phyloP scores from a whole-genome alignment of 2,888 invertebrate genomes.

The Callosobruchus maculatus region DNA sequence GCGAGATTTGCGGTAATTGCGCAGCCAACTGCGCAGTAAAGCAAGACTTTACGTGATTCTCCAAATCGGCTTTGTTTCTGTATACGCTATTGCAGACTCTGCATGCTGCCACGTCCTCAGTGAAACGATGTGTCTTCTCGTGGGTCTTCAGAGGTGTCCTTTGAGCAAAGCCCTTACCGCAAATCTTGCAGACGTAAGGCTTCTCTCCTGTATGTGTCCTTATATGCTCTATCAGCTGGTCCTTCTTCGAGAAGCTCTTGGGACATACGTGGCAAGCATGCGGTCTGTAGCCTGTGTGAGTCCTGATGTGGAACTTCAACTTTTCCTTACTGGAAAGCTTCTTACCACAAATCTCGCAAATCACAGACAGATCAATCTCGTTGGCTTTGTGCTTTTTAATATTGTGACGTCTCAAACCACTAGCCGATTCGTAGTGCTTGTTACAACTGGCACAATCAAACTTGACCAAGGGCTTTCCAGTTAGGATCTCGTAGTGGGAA shows the following conservation, averaged over 20 bases:
- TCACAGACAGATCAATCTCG: constrained; percentile 44
- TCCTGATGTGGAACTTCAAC: constrained; percentile 48
- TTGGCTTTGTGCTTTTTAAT: constrained; percentile 28
- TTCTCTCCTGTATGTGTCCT: constrained; percentile 60
- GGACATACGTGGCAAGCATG: constrained; percentile 38
- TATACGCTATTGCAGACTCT: constrained; percentile 57
- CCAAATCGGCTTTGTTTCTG: constrained; percentile 41
- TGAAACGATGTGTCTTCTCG: constrained; percentile 59
- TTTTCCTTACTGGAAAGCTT: constrained; percentile 26
- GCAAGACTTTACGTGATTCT: constrained; percentile 39
- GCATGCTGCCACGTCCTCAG: constrained; percentile 55
- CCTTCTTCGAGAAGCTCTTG: constrained; percentile 58
- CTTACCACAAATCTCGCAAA: constrained; percentile 29
- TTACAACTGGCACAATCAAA: constrained; percentile 50
- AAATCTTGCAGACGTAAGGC: constrained; percentile 59
- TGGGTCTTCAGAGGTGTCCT: constrained; percentile 59
- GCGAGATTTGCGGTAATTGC: background rate
- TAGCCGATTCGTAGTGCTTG: constrained; percentile 39
- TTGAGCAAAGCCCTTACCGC: constrained; percentile 60
- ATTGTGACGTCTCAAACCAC: constrained; percentile 45
- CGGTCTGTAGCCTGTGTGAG: constrained; percentile 55
- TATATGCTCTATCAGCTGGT: constrained; percentile 57
- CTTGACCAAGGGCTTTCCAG: constrained; percentile 36
- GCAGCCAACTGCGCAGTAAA: constrained; percentile 5
- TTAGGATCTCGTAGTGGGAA: constrained; percentile 47